phyloP scores from a whole-genome alignment of 2,888 invertebrate species.

The Cantharis nigra region DNA sequence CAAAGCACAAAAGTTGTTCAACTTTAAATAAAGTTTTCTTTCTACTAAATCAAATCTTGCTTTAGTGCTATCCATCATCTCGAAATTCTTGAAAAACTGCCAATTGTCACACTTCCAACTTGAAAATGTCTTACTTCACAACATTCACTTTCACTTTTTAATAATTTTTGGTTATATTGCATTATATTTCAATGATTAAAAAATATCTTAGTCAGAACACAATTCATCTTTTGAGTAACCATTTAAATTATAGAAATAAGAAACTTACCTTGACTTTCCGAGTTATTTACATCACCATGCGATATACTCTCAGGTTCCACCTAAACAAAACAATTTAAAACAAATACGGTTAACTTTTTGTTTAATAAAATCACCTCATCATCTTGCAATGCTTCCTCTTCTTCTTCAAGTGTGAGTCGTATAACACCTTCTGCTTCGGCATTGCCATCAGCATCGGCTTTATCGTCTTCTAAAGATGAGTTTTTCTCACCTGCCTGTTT shows the following conservation, averaged over 20 bases:
- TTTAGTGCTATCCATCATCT: background rate
- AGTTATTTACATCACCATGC: background rate
- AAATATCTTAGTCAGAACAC: conserved; percentile 11
- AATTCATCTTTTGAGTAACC: background rate
- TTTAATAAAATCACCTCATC: conserved; percentile 38
- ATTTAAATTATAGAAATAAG: background rate
- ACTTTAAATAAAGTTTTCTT: background rate
- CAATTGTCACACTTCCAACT: background rate
- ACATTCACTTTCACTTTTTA: background rate
- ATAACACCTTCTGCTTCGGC: conserved; percentile 24
- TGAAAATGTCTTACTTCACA: background rate
- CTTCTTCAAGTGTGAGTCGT: conserved; percentile 47
- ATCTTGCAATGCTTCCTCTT: conserved; percentile 47
- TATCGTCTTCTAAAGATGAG: background rate
- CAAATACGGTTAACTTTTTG: background rate
- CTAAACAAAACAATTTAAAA: background rate
- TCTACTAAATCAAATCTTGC: background rate
- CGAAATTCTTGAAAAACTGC: background rate
- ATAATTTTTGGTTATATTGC: background rate
- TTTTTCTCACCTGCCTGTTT: background rate
- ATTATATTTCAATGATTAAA: conserved; percentile 8
- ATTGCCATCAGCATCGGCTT: background rate
- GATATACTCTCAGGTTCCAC: background rate
- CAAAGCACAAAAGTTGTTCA: background rate
- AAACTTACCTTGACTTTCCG: conserved; percentile 7